phyloP scores from a whole-genome alignment of 2,113 vertebrate species.

The Corythaixoides concolor region DNA sequence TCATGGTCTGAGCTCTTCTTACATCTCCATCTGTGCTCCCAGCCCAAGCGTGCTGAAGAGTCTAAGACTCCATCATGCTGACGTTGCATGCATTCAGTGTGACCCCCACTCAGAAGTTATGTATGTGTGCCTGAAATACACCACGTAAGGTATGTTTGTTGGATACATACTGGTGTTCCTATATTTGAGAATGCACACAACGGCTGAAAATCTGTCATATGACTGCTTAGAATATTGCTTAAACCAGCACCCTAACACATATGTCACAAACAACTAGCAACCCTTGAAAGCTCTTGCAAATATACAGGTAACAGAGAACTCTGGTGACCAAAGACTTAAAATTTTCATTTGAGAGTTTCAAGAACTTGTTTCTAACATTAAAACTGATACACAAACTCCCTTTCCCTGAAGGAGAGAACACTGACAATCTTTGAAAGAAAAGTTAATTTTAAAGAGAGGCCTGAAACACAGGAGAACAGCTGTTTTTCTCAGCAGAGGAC shows the following conservation, averaged over 20 bases:
- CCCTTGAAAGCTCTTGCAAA: background rate
- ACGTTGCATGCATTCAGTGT: fast-evolving
- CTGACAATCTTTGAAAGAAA: background rate
- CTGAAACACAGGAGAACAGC: background rate
- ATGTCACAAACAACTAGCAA: background rate
- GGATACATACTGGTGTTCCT: background rate
- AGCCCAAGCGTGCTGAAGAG: background rate
- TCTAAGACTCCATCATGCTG: background rate
- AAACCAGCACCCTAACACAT: background rate
- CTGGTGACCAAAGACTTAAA: background rate
- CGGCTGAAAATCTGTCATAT: background rate
- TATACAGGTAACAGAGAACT: background rate
- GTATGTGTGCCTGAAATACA: background rate
- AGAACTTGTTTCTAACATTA: background rate
- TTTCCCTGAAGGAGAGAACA: background rate
- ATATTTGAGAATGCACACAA: background rate
- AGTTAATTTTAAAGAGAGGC: background rate
- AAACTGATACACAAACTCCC: background rate
- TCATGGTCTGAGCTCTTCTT: background rate
- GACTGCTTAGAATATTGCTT: background rate
- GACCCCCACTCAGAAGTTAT: background rate
- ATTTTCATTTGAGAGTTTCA: background rate
- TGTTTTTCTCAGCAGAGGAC: background rate
- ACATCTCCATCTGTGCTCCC: background rate
- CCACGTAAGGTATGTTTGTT: fast-evolving